These are phyloP conservation scores for Chamaea fasciata DNA, from an alignment of 2,113 vertebrate genomes.

Conservation along the genomic window DNA sequence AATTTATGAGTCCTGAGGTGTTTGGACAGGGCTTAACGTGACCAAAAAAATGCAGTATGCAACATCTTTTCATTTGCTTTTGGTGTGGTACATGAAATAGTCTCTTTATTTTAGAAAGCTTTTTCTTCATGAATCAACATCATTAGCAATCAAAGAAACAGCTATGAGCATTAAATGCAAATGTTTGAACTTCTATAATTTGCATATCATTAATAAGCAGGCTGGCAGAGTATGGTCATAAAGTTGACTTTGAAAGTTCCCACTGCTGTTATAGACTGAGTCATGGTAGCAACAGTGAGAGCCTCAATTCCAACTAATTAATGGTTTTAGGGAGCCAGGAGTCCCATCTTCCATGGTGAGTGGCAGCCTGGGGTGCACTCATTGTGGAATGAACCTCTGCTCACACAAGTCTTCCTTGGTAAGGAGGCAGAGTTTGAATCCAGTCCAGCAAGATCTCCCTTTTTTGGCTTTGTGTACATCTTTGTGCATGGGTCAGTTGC, in stretches of 20 bases:
- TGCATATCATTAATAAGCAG: not conserved
- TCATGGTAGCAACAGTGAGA: not conserved
- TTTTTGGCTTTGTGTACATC: not conserved
- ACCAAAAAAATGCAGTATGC: not conserved
- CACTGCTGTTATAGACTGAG: not conserved
- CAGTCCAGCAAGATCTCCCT: not conserved
- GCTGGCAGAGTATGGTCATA: not conserved
- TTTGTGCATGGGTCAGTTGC: not conserved
- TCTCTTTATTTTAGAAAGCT: constrained; percentile 4
- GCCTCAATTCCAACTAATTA: not conserved
- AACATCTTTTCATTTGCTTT: constrained; percentile 26
- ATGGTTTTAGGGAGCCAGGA: not conserved
- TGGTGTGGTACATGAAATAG: constrained; percentile 18
- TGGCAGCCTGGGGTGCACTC: not conserved
- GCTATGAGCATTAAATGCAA: constrained; percentile 7
- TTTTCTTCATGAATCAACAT: constrained; percentile 27
- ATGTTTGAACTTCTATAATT: constrained; percentile 49
- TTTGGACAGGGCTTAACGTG: not conserved
- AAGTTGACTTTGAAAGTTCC: constrained; percentile 13
- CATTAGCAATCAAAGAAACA: constrained; percentile 49
- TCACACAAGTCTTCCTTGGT: not conserved
- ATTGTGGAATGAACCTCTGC: fast-evolving
- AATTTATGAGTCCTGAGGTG: not conserved
- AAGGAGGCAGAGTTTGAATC: not conserved
- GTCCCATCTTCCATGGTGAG: not conserved